Percentiles rank a stretch among this genome's conserved stretches.
phyloP scores from a whole-genome alignment of 2,888 invertebrate genomes.

The Athalia rosae region DNA sequence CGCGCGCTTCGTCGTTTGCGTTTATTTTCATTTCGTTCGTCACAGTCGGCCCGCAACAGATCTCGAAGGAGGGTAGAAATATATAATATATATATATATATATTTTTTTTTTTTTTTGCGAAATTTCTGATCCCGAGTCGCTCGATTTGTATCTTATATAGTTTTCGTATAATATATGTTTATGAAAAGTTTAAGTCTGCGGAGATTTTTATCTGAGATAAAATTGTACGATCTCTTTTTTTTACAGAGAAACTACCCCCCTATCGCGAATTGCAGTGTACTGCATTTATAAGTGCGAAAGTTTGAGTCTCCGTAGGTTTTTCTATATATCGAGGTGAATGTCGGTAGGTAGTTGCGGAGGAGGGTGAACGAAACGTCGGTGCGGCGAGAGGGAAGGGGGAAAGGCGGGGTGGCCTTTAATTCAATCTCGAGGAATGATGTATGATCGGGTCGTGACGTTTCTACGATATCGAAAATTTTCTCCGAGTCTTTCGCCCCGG shows the following conservation, averaged over 20 bases:
- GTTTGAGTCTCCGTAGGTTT: background rate
- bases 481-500: conserved; percentile 5
- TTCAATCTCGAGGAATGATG: conserved; percentile 35
- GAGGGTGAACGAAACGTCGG: conserved; percentile 12
- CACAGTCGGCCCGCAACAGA: too few relatives aligned
- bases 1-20: too few relatives aligned
- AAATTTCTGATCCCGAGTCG: too few relatives aligned
- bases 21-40: too few relatives aligned
- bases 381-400: background rate
- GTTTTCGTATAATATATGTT: too few relatives aligned
- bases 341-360: background rate
- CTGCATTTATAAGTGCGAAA: background rate
- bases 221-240: too few relatives aligned
- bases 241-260: background rate
- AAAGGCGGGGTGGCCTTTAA: conserved; percentile 15
- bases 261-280: background rate
- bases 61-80: too few relatives aligned
- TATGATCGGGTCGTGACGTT: conserved; percentile 32
- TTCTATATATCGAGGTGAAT: background rate
- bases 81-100: too few relatives aligned
- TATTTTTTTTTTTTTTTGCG: too few relatives aligned
- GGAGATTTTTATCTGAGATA: too few relatives aligned
- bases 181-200: too few relatives aligned
- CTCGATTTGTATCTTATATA: too few relatives aligned
- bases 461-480: conserved; percentile 27